phyloP scores from a whole-genome alignment of 2,888 invertebrate genomes.

The Rhagonycha lutea region DNA sequence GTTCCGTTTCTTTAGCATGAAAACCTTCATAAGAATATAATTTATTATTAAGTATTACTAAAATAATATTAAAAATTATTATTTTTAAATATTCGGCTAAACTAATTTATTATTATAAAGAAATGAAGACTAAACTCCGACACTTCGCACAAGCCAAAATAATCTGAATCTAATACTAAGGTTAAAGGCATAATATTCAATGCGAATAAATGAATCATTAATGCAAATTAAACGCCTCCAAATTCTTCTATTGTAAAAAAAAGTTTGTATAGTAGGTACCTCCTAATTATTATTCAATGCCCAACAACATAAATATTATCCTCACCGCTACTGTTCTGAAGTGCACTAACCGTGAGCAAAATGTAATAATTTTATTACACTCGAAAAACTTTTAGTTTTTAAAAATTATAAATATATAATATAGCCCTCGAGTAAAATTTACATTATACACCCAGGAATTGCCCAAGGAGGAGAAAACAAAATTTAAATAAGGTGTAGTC shows the following conservation, averaged over 20 bases:
- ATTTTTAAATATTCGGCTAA: neutral
- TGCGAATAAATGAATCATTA: neutral
- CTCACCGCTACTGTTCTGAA: neutral
- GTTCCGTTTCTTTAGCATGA: neutral
- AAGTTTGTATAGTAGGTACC: neutral
- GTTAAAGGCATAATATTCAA: neutral
- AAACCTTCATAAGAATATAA: neutral
- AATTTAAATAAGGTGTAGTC: constrained; percentile 18
- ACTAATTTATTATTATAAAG: neutral
- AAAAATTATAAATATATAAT: neutral
- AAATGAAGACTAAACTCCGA: neutral
- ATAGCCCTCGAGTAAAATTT: neutral
- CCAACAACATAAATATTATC: neutral
- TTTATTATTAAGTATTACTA: no score
- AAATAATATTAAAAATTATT: no score
- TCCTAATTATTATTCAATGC: neutral
- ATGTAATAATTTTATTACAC: no score
- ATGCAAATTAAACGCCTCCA: neutral
- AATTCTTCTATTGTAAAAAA: neutral
- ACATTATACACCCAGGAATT: neutral
- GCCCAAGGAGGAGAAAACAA: constrained; percentile 15
- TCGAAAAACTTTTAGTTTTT: neutral
- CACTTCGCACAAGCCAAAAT: neutral
- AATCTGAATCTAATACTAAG: neutral
- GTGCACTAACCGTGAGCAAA: no score